Conservation (phyloP, 2,888 invertebrate genomes). For the Hermaeophaga mercurialis region DNA sequence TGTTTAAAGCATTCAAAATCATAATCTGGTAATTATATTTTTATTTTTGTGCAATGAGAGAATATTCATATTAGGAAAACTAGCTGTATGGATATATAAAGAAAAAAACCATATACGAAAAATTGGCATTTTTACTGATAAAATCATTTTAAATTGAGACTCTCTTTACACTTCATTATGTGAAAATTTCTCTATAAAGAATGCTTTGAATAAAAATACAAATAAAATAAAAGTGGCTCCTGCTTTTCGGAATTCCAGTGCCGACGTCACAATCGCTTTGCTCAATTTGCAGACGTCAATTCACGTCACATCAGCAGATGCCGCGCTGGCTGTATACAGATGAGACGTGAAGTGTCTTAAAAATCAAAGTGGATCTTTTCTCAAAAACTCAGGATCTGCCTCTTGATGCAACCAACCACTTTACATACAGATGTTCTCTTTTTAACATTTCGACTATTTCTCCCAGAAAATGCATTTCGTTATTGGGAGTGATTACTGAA, state of each 20-base stretch:
- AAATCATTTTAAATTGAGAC: not conserved
- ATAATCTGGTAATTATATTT: too few relatives aligned
- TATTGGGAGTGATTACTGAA: not conserved
- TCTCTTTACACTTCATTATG: not conserved
- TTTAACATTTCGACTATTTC: not conserved
- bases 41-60: too few relatives aligned
- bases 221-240: constrained; percentile 35
- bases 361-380: constrained; percentile 57
- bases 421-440: constrained; percentile 42
- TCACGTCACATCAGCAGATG: constrained; percentile 48
- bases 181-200: not conserved
- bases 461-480: constrained; percentile 1
- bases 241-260: constrained; percentile 3
- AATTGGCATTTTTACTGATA: too few relatives aligned
- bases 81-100: too few relatives aligned
- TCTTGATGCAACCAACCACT: constrained; percentile 44
- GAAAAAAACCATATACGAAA: too few relatives aligned
- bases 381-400: constrained; percentile 36
- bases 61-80: too few relatives aligned
- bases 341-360: constrained; percentile 58
- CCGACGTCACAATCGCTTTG: constrained; percentile 55
- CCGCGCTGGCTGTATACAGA: constrained; percentile 32
- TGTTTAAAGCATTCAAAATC: too few relatives aligned
- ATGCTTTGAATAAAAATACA: not conserved
- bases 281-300: constrained; percentile 58